Evolutionary conservation across 2,888 invertebrate species (phyloP).

Genomic region (Camptogramma bilineatum): DNA sequence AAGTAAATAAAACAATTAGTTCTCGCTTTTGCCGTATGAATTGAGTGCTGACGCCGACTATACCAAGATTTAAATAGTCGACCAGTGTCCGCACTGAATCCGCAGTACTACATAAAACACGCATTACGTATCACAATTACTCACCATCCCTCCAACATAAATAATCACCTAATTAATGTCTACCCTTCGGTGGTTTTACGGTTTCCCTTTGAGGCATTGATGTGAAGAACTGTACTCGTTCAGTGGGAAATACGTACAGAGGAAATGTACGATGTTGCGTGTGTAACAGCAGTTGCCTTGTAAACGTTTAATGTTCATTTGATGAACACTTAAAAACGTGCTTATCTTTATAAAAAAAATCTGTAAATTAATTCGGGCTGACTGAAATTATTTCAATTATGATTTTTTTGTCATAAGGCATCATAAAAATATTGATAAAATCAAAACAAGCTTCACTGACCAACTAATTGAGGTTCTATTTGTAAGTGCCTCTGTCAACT

Average conservation of each 20-base stretch:
- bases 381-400: too few relatives aligned
- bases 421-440: too few relatives aligned
- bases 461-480: too few relatives aligned
- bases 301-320: neutral
- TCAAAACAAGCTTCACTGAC: too few relatives aligned
- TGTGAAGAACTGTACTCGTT: conserved; percentile 25
- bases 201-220: conserved; percentile 41
- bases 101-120: conserved; percentile 18
- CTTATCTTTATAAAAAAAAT: too few relatives aligned
- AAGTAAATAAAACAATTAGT: too few relatives aligned
- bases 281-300: conserved; percentile 5
- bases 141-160: conserved; percentile 40
- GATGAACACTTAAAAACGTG: neutral
- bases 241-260: conserved; percentile 15
- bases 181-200: conserved; percentile 50
- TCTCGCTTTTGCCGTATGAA: too few relatives aligned
- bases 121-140: conserved; percentile 24
- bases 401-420: too few relatives aligned
- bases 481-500: too few relatives aligned
- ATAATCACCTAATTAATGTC: conserved; percentile 52
- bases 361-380: too few relatives aligned
- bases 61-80: neutral
- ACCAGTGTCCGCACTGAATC: neutral
- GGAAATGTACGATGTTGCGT: conserved; percentile 7
- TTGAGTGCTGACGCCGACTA: too few relatives aligned